These are phyloP conservation scores for Anser cygnoides DNA, from an alignment of 2,113 vertebrate species.

Conservation along the genomic window DNA sequence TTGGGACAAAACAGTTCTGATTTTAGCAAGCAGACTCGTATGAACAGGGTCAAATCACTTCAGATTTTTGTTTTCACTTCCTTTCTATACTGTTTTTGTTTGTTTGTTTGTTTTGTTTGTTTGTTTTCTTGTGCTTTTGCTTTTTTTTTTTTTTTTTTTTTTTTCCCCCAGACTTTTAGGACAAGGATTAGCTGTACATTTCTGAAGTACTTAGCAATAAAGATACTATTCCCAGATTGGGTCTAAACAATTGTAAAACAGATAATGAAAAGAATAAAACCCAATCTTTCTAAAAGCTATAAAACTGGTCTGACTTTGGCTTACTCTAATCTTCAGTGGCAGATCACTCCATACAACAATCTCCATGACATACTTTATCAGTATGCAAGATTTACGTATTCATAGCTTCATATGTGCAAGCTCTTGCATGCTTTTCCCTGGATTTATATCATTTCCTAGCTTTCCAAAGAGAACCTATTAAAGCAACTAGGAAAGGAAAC, in stretches of 20 bases:
- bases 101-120: too few species aligned
- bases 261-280: background rate
- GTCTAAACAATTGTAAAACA: background rate
- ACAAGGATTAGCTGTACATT: background rate
- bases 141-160: background rate
- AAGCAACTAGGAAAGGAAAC: background rate
- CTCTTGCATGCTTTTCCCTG: background rate
- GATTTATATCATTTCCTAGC: background rate
- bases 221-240: background rate
- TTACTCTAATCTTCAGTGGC: background rate
- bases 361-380: background rate
- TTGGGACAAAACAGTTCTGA: background rate
- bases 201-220: background rate
- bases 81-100: background rate
- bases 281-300: background rate
- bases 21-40: background rate
- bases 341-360: background rate
- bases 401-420: too few species aligned
- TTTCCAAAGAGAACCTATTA: background rate
- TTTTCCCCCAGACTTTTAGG: background rate
- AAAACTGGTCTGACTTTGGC: background rate
- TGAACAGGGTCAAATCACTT: background rate
- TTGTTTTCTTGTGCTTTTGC: too few species aligned
- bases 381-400: background rate
- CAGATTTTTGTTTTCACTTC: background rate